Evolutionary conservation across 37 sponge, comb jelly and placozoan genomes (phyloP).

Genomic region (Amphimedon queenslandica): DNA sequence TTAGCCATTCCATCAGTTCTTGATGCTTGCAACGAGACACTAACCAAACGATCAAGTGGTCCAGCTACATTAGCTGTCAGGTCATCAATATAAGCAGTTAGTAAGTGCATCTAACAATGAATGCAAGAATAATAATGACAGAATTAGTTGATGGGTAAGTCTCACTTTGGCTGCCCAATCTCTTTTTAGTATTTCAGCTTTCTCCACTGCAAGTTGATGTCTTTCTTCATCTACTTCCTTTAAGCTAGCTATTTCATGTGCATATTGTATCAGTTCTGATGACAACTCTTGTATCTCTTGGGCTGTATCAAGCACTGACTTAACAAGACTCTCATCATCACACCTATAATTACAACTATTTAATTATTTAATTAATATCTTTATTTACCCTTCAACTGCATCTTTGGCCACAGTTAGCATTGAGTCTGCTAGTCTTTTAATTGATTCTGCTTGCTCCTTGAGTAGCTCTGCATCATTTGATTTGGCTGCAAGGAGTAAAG

Average conservation of each 20-base stretch:
- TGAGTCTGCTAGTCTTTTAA: slow-evolving; percentile 35
- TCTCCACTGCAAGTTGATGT: slow-evolving; percentile 42
- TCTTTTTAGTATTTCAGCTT: slow-evolving; percentile 53
- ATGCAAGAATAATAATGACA: not conserved
- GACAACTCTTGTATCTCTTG: slow-evolving; percentile 34
- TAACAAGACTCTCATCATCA: slow-evolving; percentile 24
- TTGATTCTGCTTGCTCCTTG: slow-evolving; percentile 30
- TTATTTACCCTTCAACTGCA: slow-evolving; percentile 51
- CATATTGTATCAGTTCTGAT: slow-evolving; percentile 41
- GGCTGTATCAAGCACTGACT: slow-evolving; percentile 35
- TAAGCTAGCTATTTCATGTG: slow-evolving; percentile 28
- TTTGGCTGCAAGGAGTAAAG: slow-evolving; percentile 46
- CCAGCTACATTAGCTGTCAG: slow-evolving; percentile 57
- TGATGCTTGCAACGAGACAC: slow-evolving; percentile 51
- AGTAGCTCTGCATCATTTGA: slow-evolving; percentile 44
- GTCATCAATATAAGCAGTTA: slow-evolving; percentile 77
- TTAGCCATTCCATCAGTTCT: slow-evolving; percentile 33
- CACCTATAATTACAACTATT: slow-evolving; percentile 24
- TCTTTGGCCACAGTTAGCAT: slow-evolving; percentile 38
- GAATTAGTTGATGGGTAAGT: not conserved
- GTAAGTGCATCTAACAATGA: slow-evolving; percentile 60
- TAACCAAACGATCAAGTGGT: slow-evolving; percentile 66
- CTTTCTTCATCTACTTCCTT: slow-evolving; percentile 8
- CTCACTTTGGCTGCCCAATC: slow-evolving; percentile 85
- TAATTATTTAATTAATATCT: not conserved